phyloP scores from a whole-genome alignment of 1,140 invertebrate species.

The Anthonomus grandis region DNA sequence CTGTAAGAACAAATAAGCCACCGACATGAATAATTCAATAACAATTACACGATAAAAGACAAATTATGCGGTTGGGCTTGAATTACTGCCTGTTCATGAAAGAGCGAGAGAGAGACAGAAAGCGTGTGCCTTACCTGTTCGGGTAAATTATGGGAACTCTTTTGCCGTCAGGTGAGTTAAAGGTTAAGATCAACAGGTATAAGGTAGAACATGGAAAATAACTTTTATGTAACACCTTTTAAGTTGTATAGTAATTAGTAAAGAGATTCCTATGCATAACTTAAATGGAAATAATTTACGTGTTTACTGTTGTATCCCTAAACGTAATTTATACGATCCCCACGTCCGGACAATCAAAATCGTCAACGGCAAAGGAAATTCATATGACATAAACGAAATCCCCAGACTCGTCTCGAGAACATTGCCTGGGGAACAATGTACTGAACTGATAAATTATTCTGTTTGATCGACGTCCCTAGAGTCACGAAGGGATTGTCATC shows the following conservation, averaged over 20 bases:
- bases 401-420: conserved; percentile 14
- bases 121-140: conserved; percentile 39
- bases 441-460: conserved; percentile 28
- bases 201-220: too few relatives aligned
- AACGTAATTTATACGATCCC: conserved; percentile 6
- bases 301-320: background rate
- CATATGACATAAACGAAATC: conserved; percentile 24
- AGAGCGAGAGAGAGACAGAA: too few relatives aligned
- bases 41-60: conserved; percentile 46
- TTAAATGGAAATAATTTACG: too few relatives aligned
- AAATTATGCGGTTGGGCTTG: conserved; percentile 42
- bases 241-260: too few relatives aligned
- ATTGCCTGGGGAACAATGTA: conserved; percentile 29
- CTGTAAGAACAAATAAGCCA: too few relatives aligned
- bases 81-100: conserved; percentile 25
- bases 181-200: too few relatives aligned
- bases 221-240: too few relatives aligned
- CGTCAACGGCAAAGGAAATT: conserved; percentile 19
- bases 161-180: too few relatives aligned
- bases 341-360: conserved; percentile 24
- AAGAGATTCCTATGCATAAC: too few relatives aligned
- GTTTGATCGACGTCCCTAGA: conserved; percentile 19
- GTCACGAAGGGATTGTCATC: conserved; percentile 18
- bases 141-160: too few relatives aligned
- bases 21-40: conserved; percentile 43